These are phyloP conservation scores for Tineola bisselliella DNA, from an alignment of 2,888 invertebrate genomes.

Conservation along the genomic window DNA sequence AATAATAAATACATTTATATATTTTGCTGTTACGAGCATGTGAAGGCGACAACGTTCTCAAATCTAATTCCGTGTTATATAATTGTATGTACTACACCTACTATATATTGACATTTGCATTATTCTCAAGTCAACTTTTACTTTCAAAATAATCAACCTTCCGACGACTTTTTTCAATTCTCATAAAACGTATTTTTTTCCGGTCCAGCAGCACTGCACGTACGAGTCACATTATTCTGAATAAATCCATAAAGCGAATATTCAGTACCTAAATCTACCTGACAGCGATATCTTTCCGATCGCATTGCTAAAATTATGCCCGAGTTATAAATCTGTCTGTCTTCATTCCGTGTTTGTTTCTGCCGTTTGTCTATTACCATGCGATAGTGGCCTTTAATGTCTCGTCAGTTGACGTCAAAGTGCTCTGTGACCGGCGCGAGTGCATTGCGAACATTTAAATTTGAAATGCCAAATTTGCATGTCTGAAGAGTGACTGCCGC, in stretches of 20 bases:
- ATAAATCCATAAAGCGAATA: slow-evolving; percentile 7
- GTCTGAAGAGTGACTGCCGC: slow-evolving; percentile 19
- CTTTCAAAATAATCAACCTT: not conserved
- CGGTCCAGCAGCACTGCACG: too few species aligned
- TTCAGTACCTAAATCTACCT: slow-evolving; percentile 1
- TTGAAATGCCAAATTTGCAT: slow-evolving; percentile 24
- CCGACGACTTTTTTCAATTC: too few species aligned
- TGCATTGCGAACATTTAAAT: slow-evolving; percentile 22
- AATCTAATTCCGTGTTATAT: too few species aligned
- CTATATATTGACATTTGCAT: not conserved
- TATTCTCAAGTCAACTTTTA: not conserved
- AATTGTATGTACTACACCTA: too few species aligned
- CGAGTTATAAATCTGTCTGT: slow-evolving; percentile 34
- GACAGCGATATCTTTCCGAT: slow-evolving; percentile 4
- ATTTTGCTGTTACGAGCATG: too few species aligned
- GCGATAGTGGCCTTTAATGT: not conserved
- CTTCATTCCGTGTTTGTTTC: slow-evolving; percentile 30
- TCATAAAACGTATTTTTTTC: too few species aligned
- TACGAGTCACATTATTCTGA: not conserved
- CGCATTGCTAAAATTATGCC: slow-evolving; percentile 28
- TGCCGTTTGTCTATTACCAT: slow-evolving; percentile 13
- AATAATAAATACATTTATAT: not conserved
- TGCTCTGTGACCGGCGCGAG: not conserved
- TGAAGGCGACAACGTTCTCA: too few species aligned
- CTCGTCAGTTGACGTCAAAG: not conserved